Percentiles rank a stretch among this genome's conserved stretches.
Conservation (phyloP, 2,888 invertebrate species). For the Dorcus parallelipipedus region DNA sequence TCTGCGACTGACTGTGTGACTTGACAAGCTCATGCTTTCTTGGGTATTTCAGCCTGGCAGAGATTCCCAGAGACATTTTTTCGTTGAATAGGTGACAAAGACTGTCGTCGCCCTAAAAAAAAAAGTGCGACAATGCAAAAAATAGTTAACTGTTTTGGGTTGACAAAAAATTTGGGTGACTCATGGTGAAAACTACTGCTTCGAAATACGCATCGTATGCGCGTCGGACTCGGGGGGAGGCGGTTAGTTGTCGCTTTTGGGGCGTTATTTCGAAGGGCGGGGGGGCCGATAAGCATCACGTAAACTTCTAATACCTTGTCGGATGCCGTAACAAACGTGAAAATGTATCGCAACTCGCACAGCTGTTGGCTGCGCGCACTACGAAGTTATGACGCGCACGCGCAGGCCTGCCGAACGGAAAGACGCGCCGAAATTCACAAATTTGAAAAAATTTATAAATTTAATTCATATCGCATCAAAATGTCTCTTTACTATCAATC, state of each 20-base stretch:
- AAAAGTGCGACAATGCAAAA: slow-evolving; percentile 26
- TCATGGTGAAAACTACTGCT: slow-evolving; percentile 31
- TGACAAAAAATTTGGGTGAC: slow-evolving; percentile 31
- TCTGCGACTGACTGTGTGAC: slow-evolving; percentile 47
- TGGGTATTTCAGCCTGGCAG: slow-evolving; percentile 45
- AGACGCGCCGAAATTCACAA: no score
- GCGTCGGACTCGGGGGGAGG: neutral
- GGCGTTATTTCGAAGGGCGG: neutral
- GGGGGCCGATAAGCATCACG: neutral
- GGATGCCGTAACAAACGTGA: slow-evolving; percentile 20
- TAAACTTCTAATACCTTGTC: slow-evolving; percentile 23
- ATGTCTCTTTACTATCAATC: no score
- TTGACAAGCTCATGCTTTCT: slow-evolving; percentile 47
- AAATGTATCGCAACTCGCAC: slow-evolving; percentile 32
- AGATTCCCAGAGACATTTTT: slow-evolving; percentile 46
- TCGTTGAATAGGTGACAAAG: slow-evolving; percentile 23
- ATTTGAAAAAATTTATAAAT: no score
- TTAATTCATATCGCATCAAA: no score
- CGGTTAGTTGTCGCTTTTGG: neutral
- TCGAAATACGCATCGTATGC: slow-evolving; percentile 1
- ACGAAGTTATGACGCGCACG: slow-evolving; percentile 10
- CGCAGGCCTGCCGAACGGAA: neutral
- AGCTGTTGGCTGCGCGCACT: slow-evolving; percentile 25
- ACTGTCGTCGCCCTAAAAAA: slow-evolving; percentile 20
- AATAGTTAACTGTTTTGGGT: slow-evolving; percentile 10